A percentile compares a stretch with the other conserved stretches of the same genome.
These are phyloP conservation scores for Rousettus leschenaultii DNA, from an alignment of 2,113 vertebrate genomes.

Conservation along the genomic window DNA sequence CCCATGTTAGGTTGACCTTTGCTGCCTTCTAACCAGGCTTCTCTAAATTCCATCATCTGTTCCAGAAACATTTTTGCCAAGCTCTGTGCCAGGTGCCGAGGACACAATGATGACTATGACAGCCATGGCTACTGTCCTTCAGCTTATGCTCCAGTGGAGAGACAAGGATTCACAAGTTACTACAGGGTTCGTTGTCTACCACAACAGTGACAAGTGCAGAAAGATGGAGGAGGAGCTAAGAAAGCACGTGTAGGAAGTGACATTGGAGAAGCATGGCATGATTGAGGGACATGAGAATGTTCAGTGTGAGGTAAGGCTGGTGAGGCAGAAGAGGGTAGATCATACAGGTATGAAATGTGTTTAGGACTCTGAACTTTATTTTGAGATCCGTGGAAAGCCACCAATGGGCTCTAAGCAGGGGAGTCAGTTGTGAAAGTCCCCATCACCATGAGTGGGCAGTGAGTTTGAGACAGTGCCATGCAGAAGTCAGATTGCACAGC, in stretches of 20 bases:
- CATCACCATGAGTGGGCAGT: accelerated
- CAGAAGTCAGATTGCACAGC: no score
- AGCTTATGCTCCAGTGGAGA: not conserved
- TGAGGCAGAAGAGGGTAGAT: not conserved
- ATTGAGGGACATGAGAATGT: not conserved
- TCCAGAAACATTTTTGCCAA: not conserved
- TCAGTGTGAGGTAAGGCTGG: no score
- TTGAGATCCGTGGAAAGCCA: not conserved
- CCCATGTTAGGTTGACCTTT: not conserved
- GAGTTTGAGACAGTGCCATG: not conserved
- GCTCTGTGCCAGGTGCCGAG: not conserved
- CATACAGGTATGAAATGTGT: not conserved
- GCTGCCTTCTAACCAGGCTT: not conserved
- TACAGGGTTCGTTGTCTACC: not conserved
- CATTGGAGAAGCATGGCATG: accelerated
- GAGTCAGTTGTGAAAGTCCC: not conserved
- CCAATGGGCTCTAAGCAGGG: not conserved
- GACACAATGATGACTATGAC: not conserved
- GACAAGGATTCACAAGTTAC: accelerated
- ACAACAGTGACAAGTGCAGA: not conserved
- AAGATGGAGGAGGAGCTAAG: not conserved
- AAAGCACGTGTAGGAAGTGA: not conserved
- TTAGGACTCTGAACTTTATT: not conserved
- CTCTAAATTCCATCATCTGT: not conserved
- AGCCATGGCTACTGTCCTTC: not conserved